Conservation (phyloP, 2,113 vertebrate genomes). For the Mustelus asterias region DNA sequence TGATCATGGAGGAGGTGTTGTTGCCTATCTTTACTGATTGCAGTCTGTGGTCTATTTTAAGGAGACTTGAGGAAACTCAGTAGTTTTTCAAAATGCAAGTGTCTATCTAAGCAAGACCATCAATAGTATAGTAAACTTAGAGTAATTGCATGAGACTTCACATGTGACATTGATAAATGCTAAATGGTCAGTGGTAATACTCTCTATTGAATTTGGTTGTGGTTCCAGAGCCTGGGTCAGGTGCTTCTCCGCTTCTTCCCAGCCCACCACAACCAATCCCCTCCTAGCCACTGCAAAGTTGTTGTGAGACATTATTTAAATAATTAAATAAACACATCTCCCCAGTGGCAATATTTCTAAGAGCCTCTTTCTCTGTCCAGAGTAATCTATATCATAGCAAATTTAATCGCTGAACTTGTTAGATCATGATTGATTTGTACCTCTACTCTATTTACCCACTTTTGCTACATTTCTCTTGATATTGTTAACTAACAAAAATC, state of each 20-base stretch:
- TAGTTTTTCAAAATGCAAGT: neutral
- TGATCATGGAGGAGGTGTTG: too few species aligned
- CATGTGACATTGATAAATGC: neutral
- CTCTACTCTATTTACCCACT: neutral
- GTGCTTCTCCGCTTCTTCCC: neutral
- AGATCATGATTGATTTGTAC: neutral
- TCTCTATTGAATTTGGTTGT: neutral
- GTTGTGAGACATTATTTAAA: neutral
- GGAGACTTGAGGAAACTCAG: neutral
- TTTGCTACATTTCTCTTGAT: neutral
- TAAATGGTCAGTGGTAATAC: neutral
- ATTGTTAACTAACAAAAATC: neutral
- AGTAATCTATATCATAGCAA: neutral
- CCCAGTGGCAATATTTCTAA: neutral
- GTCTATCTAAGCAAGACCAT: neutral
- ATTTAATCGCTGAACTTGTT: neutral
- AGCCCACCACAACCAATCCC: neutral
- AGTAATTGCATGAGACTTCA: neutral
- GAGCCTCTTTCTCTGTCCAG: neutral
- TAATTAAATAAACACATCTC: neutral
- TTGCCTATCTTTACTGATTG: too few species aligned
- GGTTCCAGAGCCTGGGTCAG: neutral
- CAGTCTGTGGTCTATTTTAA: neutral
- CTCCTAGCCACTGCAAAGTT: neutral
- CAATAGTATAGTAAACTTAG: neutral